phyloP scores from a whole-genome alignment of 2,888 invertebrate species.

The Fabriciana adippe region DNA sequence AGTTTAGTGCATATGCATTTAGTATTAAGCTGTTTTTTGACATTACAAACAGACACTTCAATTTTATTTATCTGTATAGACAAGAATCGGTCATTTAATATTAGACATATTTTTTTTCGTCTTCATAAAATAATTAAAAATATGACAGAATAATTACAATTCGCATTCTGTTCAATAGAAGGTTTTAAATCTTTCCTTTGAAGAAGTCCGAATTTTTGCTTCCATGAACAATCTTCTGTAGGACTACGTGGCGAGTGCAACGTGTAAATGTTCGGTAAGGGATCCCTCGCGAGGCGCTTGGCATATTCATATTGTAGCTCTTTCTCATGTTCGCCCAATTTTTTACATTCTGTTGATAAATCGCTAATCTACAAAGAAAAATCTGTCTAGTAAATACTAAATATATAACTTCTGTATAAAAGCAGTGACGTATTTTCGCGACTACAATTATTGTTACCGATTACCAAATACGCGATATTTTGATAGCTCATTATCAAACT shows the following conservation, averaged over 20 bases:
- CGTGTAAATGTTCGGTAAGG: conserved; percentile 54
- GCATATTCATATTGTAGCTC: conserved; percentile 56
- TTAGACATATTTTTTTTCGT: not conserved
- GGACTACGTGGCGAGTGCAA: conserved; percentile 37
- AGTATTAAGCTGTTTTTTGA: too few species aligned
- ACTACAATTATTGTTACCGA: too few species aligned
- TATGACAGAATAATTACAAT: conserved; percentile 34
- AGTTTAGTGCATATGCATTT: too few species aligned
- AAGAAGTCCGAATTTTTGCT: conserved; percentile 44
- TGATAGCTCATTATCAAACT: too few species aligned
- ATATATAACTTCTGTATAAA: not conserved
- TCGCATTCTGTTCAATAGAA: conserved; percentile 47
- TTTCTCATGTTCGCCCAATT: conserved; percentile 44
- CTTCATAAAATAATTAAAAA: not conserved
- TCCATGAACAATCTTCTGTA: conserved; percentile 37
- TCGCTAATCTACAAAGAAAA: conserved; percentile 7
- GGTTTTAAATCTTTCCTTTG: conserved; percentile 54
- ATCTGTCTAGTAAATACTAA: not conserved
- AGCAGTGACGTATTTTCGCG: not conserved
- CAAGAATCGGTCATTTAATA: too few species aligned
- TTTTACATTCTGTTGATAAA: conserved; percentile 25
- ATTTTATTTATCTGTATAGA: too few species aligned
- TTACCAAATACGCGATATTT: too few species aligned
- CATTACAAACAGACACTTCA: too few species aligned
- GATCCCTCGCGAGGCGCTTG: conserved; percentile 47